These are phyloP conservation scores for Gari tellinella DNA, from an alignment of 2,888 invertebrate species.

Conservation along the genomic window DNA sequence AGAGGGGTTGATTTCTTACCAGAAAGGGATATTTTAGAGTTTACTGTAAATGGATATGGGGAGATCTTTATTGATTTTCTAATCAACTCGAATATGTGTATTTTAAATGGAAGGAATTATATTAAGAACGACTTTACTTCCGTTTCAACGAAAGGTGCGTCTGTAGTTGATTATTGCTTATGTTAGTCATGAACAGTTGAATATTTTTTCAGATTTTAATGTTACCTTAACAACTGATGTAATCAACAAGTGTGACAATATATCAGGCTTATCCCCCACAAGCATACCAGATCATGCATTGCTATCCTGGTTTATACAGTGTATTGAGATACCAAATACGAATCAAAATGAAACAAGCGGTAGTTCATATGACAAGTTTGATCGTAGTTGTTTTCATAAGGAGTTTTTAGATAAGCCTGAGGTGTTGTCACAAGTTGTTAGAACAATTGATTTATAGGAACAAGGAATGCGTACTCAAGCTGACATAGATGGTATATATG, in stretches of 20 bases:
- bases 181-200: slow-evolving; percentile 4
- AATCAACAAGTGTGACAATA: not conserved
- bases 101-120: slow-evolving; percentile 2
- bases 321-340: too few relatives aligned
- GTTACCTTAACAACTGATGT: slow-evolving; percentile 4
- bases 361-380: too few relatives aligned
- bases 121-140: slow-evolving; percentile 8
- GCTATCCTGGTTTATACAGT: not conserved
- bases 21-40: not conserved
- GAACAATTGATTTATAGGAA: too few relatives aligned
- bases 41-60: not conserved
- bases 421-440: too few relatives aligned
- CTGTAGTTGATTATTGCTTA: slow-evolving; percentile 14
- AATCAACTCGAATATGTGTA: not conserved
- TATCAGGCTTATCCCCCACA: not conserved
- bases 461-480: too few relatives aligned
- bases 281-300: slow-evolving; percentile 5
- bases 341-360: too few relatives aligned
- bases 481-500: too few relatives aligned
- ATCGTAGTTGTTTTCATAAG: too few relatives aligned
- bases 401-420: too few relatives aligned
- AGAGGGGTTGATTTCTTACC: not conserved
- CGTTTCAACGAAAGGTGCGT: not conserved
- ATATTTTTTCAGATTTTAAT: slow-evolving; percentile 13
- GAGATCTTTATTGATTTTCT: slow-evolving; percentile 1